These are phyloP conservation scores for Panagrolaimus sp. DNA, from an alignment of 1,140 invertebrate species.

Conservation along the genomic window DNA sequence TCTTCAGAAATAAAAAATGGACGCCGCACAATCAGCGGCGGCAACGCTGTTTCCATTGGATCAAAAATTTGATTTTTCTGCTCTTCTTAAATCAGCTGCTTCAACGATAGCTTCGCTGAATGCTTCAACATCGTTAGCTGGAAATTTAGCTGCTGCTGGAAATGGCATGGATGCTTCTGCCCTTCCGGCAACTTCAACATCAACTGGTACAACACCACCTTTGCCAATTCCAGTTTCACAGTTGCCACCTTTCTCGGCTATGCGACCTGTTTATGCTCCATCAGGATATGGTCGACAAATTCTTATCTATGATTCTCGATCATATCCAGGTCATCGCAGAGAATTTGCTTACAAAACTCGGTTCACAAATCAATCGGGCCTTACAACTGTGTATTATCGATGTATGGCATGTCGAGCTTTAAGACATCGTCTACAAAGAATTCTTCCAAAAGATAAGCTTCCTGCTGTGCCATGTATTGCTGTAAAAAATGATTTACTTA, in stretches of 20 bases:
- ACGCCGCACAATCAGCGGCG: not conserved
- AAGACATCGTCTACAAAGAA: conserved; percentile 42
- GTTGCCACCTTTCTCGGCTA: conserved; percentile 23
- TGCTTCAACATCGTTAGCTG: conserved; percentile 14
- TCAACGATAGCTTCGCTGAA: conserved; percentile 16
- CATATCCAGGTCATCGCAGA: conserved; percentile 41
- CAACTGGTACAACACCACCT: not conserved
- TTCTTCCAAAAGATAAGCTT: conserved; percentile 37
- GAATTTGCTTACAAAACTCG: conserved; percentile 51
- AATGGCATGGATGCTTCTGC: not conserved
- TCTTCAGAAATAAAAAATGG: not conserved
- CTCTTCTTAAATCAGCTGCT: conserved; percentile 28
- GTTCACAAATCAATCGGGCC: conserved; percentile 44
- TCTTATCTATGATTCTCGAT: conserved; percentile 49
- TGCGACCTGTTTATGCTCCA: conserved; percentile 39
- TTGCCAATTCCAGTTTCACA: conserved; percentile 4
- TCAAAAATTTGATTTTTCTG: conserved; percentile 29
- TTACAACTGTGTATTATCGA: conserved; percentile 45
- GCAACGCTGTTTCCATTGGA: conserved; percentile 6
- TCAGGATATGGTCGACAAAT: conserved; percentile 47
- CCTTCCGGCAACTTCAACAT: conserved; percentile 13
- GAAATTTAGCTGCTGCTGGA: not conserved
- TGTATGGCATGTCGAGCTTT: conserved; percentile 49
- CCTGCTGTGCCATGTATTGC: conserved; percentile 46
- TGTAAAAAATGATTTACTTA: conserved; percentile 45